Evolutionary conservation across 2,888 invertebrate species (phyloP), one percentile per base, ranked within the genome.

Genomic region (Pristionchus mayeri): DNA sequence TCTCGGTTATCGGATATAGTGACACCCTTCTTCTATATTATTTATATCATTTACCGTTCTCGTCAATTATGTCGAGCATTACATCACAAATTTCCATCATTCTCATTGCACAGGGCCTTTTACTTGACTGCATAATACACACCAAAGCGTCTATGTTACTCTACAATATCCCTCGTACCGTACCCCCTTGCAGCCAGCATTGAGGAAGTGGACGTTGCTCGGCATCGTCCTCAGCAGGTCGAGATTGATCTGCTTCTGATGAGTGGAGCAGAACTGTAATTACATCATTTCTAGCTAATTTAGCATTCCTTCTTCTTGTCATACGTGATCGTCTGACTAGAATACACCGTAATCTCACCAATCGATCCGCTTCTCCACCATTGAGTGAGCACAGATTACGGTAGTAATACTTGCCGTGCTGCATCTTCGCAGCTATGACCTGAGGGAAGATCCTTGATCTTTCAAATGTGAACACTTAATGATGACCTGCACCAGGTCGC

Each of bases 151-250:
- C 44, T 76, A 37, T 40, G 7, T 13, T 44, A 63, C 82, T 50
- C 16, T 30, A 21, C 27, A 11, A 11, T 44, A 4, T 27, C 44
- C 52, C 27, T 18, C 7, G 2, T 16, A 30, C 87, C 93, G 89
- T 88, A 94, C 94, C 88, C 94, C 94, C 90, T 94, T 94, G 71
- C 94, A 93, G 40, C 93, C 93, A 9, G 93, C 91, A 40, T 93
- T 92, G 85, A 93, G 93, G 88, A 94, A 94, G 88, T 94, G 94
- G 57, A 94, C 93, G 88, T 94, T 94, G 83, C 92, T 93, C 0
- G 94, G 94, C 94, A 94, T 94, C 0, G 94, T 94, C 84, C 94
- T 89, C 90, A 94, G 92, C 27, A 94, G 91, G 88, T 94, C 94
- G 60, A 94, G 91, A 44, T 93, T 93, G 79, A 94, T 94, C 92